Conservation (phyloP, 2,888 invertebrate genomes). For the Diadegma fenestrale region DNA sequence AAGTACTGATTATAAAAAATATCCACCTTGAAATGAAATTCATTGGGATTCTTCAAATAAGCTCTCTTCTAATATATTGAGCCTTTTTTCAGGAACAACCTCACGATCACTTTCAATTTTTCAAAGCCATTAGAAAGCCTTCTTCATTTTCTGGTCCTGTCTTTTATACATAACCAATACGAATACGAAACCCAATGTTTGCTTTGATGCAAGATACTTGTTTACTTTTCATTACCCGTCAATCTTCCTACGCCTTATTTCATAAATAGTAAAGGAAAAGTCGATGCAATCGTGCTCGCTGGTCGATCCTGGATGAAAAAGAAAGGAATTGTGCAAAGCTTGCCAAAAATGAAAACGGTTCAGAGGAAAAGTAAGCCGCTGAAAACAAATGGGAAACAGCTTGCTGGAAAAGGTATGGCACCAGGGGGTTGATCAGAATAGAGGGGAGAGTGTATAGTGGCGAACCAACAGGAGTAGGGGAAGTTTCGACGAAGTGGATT, state of each 20-base stretch:
- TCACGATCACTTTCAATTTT: conserved; percentile 58
- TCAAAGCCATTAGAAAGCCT: conserved; percentile 11
- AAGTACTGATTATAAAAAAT: not conserved
- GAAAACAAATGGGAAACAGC: not conserved
- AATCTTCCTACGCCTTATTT: conserved; percentile 8
- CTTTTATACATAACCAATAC: not conserved
- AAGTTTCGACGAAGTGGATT: conserved; percentile 63
- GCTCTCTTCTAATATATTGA: conserved; percentile 27
- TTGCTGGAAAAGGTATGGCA: not conserved
- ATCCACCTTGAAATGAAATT: conserved; percentile 14
- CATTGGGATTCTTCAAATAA: conserved; percentile 20
- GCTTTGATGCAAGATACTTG: conserved; percentile 22
- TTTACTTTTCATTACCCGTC: not conserved
- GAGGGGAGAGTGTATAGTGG: conserved; percentile 14
- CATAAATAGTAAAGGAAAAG: conserved; percentile 1
- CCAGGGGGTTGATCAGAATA: conserved; percentile 12
- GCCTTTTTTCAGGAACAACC: conserved; percentile 41
- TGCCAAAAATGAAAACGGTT: conserved; percentile 1
- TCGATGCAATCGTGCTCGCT: conserved; percentile 21
- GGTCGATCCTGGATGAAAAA: not conserved
- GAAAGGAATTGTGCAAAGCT: not conserved
- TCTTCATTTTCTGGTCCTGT: not conserved
- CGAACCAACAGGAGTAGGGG: conserved; percentile 21
- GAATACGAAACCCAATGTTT: conserved; percentile 28
- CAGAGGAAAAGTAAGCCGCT: not conserved